These are phyloP conservation scores for Jacana jacana DNA, from an alignment of 2,113 vertebrate genomes.

Conservation along the genomic window DNA sequence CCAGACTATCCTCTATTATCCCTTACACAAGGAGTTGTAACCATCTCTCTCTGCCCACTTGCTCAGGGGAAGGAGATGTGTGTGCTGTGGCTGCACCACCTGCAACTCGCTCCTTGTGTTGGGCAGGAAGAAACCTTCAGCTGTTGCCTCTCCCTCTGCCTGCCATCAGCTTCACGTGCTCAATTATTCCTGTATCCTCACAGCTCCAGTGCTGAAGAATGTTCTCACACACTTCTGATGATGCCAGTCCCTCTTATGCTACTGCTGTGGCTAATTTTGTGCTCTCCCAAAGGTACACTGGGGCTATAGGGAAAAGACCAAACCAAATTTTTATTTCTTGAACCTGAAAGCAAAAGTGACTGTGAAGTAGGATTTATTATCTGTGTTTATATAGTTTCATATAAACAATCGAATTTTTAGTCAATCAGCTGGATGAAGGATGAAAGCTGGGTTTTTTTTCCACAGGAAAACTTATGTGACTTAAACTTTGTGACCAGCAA, in stretches of 20 bases:
- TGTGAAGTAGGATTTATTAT: neutral
- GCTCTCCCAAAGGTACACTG: neutral
- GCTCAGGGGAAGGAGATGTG: neutral
- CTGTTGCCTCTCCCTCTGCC: neutral
- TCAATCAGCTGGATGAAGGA: neutral
- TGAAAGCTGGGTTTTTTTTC: neutral
- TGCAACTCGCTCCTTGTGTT: fast-evolving
- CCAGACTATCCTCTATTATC: too few relatives aligned
- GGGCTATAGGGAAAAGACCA: neutral
- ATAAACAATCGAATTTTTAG: neutral
- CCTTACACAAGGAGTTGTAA: neutral
- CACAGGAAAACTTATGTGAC: neutral
- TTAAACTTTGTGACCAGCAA: neutral
- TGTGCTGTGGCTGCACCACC: neutral
- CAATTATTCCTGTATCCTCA: fast-evolving
- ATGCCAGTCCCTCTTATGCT: fast-evolving
- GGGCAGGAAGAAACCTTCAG: neutral
- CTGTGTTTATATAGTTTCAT: neutral
- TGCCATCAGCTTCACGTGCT: neutral
- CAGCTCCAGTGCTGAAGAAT: too few relatives aligned
- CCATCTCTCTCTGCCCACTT: neutral
- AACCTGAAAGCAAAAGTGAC: neutral
- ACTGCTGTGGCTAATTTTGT: neutral
- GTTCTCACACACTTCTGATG: fast-evolving
- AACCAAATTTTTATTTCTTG: neutral